Base-by-base conservation (phyloP, 2,888 invertebrate genomes). In the Drosophila paramelanica region DNA sequence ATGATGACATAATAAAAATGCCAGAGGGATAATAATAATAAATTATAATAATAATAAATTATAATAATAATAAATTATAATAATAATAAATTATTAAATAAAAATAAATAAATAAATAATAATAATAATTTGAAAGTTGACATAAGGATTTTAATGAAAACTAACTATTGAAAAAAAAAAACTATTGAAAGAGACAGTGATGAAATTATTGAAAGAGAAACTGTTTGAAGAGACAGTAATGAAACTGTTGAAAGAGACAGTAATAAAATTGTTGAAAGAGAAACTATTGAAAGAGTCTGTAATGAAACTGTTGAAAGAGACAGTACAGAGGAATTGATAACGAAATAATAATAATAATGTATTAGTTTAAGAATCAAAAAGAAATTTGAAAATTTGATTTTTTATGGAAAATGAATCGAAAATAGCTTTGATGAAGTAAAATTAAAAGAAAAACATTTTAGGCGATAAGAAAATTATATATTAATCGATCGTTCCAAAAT, bases 211-310 rank as follows among this genome's bases (percentile, higher is more conserved):
- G 14, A 55, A 53, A 47, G 8, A 53, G 14, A 61, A 31, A 55
- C 42, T 55, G 53, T 55, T 62, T 17, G 50, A 62, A 55, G 53
- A 53, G 60, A 60, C 52, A 52, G 52, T 52, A 51, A 45, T 45
- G 45, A 53, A 31, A 43, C 53, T 53, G 43, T 53, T 53, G 42
- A 53, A 53, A 43, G 43, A 43, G 43, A 43, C 53, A 43, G 53
- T 53, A 43, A 10, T 31, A 31, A 2, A 38, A 25, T 25, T 25
- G 23, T n/a, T 45, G 11, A 55, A 56, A 38, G 45, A 45, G 43
- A 45, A 45, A 23, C 13, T 38, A 56, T 39, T 46, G 25, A 17
- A 17, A 17, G 17, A n/a, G 17, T 1, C 0, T 17, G 17, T 17
- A 11, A 8, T 38, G 36, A 46, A 38, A 23, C 31, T 53, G 43